These are phyloP conservation scores for Aphodius granarius DNA, from an alignment of 2,888 invertebrate genomes.

Conservation along the genomic window DNA sequence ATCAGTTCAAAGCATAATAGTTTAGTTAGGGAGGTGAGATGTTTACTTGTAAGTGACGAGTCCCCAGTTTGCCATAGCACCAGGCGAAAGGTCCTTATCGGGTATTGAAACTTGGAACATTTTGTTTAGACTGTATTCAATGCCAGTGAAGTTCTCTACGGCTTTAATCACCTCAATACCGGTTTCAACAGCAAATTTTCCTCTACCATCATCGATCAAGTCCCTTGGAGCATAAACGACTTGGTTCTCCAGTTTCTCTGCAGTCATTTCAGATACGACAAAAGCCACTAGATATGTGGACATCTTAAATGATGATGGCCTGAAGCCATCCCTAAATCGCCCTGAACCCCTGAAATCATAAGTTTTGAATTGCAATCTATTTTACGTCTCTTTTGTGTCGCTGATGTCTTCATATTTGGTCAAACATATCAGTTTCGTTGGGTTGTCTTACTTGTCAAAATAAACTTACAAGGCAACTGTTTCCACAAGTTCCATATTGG, in stretches of 20 bases:
- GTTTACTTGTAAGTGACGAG: slow-evolving; percentile 78
- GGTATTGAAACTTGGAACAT: slow-evolving; percentile 81
- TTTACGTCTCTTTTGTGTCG: too few species aligned
- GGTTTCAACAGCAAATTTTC: slow-evolving; percentile 51
- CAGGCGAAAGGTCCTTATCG: too few species aligned
- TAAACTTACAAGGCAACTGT: slow-evolving; percentile 46
- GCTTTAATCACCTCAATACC: slow-evolving; percentile 54
- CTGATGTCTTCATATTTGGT: too few species aligned
- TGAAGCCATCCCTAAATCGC: slow-evolving; percentile 14
- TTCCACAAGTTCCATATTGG: slow-evolving; percentile 56
- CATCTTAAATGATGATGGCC: slow-evolving; percentile 56
- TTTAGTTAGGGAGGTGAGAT: too few species aligned
- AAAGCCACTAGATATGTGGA: slow-evolving; percentile 82
- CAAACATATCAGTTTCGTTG: too few species aligned
- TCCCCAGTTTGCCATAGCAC: slow-evolving; percentile 96
- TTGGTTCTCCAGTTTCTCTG: slow-evolving; percentile 33
- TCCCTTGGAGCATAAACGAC: slow-evolving; percentile 32
- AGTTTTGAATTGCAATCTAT: too few species aligned
- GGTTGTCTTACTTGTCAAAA: too few species aligned
- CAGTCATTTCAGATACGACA: slow-evolving; percentile 58
- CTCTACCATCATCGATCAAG: slow-evolving; percentile 41
- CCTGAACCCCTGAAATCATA: not conserved
- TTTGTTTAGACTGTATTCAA: slow-evolving; percentile 60
- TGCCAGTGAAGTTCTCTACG: slow-evolving; percentile 61
- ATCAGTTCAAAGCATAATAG: too few species aligned